Base-by-base conservation (phyloP, 2,888 invertebrate species). In the Diadromus collaris region DNA sequence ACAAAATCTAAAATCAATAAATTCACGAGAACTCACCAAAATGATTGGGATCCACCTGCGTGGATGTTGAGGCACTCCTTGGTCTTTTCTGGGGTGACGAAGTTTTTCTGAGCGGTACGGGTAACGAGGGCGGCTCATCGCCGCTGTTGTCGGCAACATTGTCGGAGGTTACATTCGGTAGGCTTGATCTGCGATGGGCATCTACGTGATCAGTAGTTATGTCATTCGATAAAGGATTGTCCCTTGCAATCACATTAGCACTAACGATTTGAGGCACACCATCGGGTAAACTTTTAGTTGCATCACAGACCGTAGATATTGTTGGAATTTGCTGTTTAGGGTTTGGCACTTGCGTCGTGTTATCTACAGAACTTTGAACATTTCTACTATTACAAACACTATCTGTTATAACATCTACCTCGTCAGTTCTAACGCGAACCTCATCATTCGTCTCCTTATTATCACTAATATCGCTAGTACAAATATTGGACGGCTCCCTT, bases 41-140 rank as follows among this genome's bases (percentile, higher is more conserved):
- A 92, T 96, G 95, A 92, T 95, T 95, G 61, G 95, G 95, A 91
- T 97, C 96, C 85, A 96, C 96, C 93, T 96, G 96, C 9, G 96
- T 96, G 83, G 95, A 95, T 60, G 95, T 95, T 46, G 95, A 95
- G 82, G 96, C 94, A 91, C 95, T 96, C 88, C 95, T 93, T 73
- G 96, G 95, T 91, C 95, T 92, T 90, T 95, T 94, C 78, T 93
- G 93, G 44, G 95, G 95, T 41, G 95, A 95, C 83, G 88, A 89
- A 85, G 84, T 85, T 85, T 89, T 86, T 83, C 87, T 87, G 81
- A 83, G 80, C 79, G 88, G 83, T 67, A 85, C 83, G 68, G 89
- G 87, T 79, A 68, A 91, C 89, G 92, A 86, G 90, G 72, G 92
- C 80, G 88, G 87, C 78, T 91, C 90, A 77, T 89, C 88, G 76